A percentile compares a stretch with the other conserved stretches of the same genome.
phyloP scores from a whole-genome alignment of 2,113 vertebrate species.

The Oryzias melastigma region DNA sequence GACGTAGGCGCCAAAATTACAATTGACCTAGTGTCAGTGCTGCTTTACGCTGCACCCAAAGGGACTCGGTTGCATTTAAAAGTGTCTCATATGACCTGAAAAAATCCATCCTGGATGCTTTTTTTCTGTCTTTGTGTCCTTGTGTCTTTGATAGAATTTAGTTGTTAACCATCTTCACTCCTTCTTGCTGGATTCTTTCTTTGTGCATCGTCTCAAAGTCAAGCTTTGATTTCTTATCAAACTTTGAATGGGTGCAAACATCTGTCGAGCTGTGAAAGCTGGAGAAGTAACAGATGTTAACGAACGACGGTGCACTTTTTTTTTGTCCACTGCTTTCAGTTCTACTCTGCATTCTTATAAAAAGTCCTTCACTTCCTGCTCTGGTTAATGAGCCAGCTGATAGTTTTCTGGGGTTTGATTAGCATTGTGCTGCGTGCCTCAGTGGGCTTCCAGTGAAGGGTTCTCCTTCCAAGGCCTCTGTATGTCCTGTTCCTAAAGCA shows the following conservation, averaged over 20 bases:
- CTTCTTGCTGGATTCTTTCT: constrained; percentile 32
- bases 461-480: constrained; percentile 28
- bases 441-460: constrained; percentile 33
- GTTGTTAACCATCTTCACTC: constrained; percentile 30
- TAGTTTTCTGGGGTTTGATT: constrained; percentile 64
- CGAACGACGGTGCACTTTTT: constrained; percentile 41
- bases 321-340: constrained; percentile 29
- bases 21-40: constrained; percentile 77
- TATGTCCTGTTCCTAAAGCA: not conserved
- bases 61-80: constrained; percentile 56
- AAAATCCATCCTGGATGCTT: constrained; percentile 50
- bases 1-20: constrained; percentile 72
- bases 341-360: constrained; percentile 48
- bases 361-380: constrained; percentile 43
- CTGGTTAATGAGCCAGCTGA: constrained; percentile 64
- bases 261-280: constrained; percentile 50
- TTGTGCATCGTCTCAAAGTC: constrained; percentile 40
- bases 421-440: constrained; percentile 46
- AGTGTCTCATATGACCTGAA: constrained; percentile 67
- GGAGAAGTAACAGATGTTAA: constrained; percentile 66
- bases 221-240: constrained; percentile 56
- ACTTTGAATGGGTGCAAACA: constrained; percentile 39
- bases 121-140: constrained; percentile 35
- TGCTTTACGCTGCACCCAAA: constrained; percentile 54
- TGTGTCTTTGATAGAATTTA: constrained; percentile 53